Base-by-base conservation (phyloP, 2,888 invertebrate genomes). In the Cremastinae sp. region DNA sequence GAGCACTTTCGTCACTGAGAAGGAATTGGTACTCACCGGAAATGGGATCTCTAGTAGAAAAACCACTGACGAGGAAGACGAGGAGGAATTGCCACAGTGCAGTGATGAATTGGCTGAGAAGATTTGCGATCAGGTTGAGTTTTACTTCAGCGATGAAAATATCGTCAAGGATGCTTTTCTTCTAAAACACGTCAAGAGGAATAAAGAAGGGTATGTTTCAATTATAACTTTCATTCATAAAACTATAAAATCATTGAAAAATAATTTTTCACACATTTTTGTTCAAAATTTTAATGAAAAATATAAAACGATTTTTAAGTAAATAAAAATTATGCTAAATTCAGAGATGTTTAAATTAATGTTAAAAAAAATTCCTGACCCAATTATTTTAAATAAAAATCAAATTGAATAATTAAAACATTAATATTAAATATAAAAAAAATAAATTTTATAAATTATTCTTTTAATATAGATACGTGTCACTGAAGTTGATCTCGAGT, bases 81-180 rank as follows among this genome's bases (percentile, higher is more conserved):
- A 85, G 2, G 82, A 86, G 28, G 88, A 89, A 79, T 86, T 90
- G 0, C 86, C 90, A 0, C 96, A 96, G 0, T 74, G 78, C 53
- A 94, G 93, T 80, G 95, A 95, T 2, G 96, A 96, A 81, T 90
- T 96, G 37, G 93, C 95, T 9, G 93, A 94, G 77, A 93, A 95
- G 83, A 96, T 97, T 82, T 93, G 95, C 59, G 92, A 94, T 55
- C 97, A 97, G 88, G 98, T 98, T 20, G 98, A 98, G 90, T 97
- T 96, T 88, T 98, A 98, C 90, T 98, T 98, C 90, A 97, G 97
- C 76, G 97, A 98, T 87, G 96, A 96, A 61, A 97, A 97, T 89
- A 96, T 98, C 81, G 94, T 97, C 2, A 98, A 98, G 89, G 98
- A 98, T 88, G 97, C 98, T 10, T 98, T 98, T 90, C 91, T 98